Conservation (phyloP, 2,888 invertebrate species). For the Tubulanus polymorphus region DNA sequence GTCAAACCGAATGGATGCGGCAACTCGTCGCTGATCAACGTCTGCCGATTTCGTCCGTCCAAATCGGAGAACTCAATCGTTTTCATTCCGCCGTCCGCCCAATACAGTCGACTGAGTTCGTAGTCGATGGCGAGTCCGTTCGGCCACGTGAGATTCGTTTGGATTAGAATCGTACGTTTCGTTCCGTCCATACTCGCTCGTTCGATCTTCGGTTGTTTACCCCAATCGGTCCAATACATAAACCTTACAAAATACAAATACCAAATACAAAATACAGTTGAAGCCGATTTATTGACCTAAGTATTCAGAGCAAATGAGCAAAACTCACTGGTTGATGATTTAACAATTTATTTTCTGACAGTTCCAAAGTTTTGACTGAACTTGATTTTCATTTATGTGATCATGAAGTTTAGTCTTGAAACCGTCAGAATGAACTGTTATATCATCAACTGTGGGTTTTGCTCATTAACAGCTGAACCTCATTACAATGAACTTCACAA, state of each 20-base stretch:
- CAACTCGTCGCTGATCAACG: constrained; percentile 62
- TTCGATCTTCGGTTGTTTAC: constrained; percentile 74
- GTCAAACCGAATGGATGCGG: constrained; percentile 88
- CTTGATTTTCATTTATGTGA: too few relatives aligned
- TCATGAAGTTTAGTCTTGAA: too few relatives aligned
- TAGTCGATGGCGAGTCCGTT: constrained; percentile 80
- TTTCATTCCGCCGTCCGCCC: constrained; percentile 79
- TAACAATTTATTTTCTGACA: too few relatives aligned
- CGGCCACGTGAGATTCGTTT: constrained; percentile 73
- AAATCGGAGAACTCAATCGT: constrained; percentile 76
- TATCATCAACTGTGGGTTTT: too few relatives aligned
- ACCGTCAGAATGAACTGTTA: too few relatives aligned
- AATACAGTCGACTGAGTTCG: constrained; percentile 69
- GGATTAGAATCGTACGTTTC: constrained; percentile 60
- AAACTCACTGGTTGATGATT: too few relatives aligned
- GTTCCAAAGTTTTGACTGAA: too few relatives aligned
- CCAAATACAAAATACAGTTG: too few relatives aligned
- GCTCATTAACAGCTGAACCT: too few relatives aligned
- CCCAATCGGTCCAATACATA: constrained; percentile 93
- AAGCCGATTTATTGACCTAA: too few relatives aligned
- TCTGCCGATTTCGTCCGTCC: constrained; percentile 67
- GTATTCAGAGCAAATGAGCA: too few relatives aligned
- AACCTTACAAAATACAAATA: constrained; percentile 60
- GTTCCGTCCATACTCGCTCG: constrained; percentile 82
- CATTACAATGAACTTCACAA: too few relatives aligned